Base-by-base conservation (phyloP, 2,888 invertebrate genomes). In the Drosophila melanosoma region DNA sequence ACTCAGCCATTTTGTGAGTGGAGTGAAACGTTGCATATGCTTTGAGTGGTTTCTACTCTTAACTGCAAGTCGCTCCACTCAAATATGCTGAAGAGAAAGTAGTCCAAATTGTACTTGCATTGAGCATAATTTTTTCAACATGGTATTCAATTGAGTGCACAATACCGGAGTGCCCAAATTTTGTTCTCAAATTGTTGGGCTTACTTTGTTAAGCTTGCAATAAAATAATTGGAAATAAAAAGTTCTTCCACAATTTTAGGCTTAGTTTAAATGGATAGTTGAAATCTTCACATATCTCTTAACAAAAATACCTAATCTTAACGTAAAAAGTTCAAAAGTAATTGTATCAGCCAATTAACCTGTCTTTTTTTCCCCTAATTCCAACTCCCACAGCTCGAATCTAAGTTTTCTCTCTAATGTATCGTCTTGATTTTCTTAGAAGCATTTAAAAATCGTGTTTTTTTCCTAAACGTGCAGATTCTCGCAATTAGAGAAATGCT, bases 41-140 rank as follows among this genome's bases (percentile, higher is more conserved):
- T 42, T 49, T 33, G 3, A 15, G 17, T 29, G n/a, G 20, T 49
- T n/a, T 67, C 20, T 48, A 33, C 72, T 68, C 67, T 73, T 73
- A 12, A 1, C 8, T 23, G 11, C 15, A 51, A 45, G 32, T 26
- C 6, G 7, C 35, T 62, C 52, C 15, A 45, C 63, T 63, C 35
- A 54, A 49, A 7, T 60, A 40, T 15, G 52, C 7, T 60, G n/a
- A 74, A 74, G 73, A 68, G 74, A 35, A 48, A n/a, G 35, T 54
- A 72, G 66, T 57, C 57, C 23, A 36, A 36, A 8, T 52, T n/a
- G n/a, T 26, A 23, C 6, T 35, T 32, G 40, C 61, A 56, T 56
- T 52, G 20, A 52, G 53, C 53, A 48, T 4, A 36, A 15, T 23
- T 20, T 54, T 17, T 15, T 54, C 6, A 1, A 10, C 15, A 17